These are phyloP conservation scores for Phlogophora meticulosa DNA, from an alignment of 2,888 invertebrate species.

Conservation along the genomic window DNA sequence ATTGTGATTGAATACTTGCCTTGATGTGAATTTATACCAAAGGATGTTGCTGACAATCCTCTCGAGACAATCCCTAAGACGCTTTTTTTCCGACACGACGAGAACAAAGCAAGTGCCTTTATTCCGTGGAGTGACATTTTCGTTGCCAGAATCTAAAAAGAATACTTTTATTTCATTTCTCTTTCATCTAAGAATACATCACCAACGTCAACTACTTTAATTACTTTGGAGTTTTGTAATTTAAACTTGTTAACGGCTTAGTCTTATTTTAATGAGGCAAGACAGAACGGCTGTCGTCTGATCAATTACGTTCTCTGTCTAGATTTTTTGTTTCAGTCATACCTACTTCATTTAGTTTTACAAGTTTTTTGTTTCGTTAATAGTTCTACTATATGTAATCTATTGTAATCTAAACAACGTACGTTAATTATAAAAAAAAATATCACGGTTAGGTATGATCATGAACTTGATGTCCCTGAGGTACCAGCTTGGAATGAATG, in stretches of 20 bases:
- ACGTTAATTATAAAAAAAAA: no score
- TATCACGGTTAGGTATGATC: no score
- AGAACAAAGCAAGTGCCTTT: conserved; percentile 37
- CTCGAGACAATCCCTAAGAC: conserved; percentile 29
- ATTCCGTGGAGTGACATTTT: conserved; percentile 2
- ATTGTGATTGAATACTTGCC: not conserved
- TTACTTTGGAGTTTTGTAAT: conserved; percentile 11
- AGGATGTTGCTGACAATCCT: conserved; percentile 2
- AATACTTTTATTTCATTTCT: not conserved
- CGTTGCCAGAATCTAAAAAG: conserved; percentile 7
- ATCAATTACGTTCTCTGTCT: not conserved
- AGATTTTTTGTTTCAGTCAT: not conserved
- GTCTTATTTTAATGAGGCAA: conserved; percentile 4
- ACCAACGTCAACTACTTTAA: not conserved
- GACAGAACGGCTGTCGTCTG: not conserved
- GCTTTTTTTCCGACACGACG: conserved; percentile 8
- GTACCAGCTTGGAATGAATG: no score
- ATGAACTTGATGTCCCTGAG: no score
- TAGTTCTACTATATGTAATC: not conserved
- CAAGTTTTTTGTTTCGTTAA: not conserved
- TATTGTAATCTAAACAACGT: no score
- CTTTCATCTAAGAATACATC: not conserved
- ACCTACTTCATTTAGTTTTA: not conserved
- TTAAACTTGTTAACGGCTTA: conserved; percentile 8
- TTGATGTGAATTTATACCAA: conserved; percentile 1